A percentile compares a stretch with the other conserved stretches of the same genome.
These are phyloP conservation scores for Magallana ariakensis DNA, from an alignment of 1,140 invertebrate genomes.

Conservation along the genomic window DNA sequence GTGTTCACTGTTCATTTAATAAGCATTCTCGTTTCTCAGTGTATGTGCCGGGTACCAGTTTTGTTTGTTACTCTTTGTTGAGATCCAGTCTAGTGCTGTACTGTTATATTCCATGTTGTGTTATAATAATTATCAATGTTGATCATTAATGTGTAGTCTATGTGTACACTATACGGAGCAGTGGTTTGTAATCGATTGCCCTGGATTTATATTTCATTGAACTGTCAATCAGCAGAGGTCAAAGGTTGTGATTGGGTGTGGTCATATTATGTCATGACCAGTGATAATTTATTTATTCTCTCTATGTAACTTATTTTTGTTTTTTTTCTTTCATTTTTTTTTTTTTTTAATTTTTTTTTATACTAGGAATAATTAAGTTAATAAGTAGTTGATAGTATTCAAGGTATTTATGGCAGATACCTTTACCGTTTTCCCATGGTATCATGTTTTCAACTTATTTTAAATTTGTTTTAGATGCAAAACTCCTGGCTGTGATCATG, in stretches of 20 bases:
- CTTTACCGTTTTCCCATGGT: background rate
- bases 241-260: constrained; percentile 28
- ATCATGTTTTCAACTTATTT: no score
- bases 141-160: constrained; percentile 19
- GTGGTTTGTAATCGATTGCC: background rate
- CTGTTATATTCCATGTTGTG: constrained; percentile 31
- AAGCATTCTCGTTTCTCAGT: background rate
- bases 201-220: constrained; percentile 2
- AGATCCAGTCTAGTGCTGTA: constrained; percentile 30
- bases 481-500: no score
- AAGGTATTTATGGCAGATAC: background rate
- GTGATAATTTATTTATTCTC: constrained; percentile 25
- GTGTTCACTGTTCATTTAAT: no score
- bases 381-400: background rate
- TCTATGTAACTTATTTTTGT: background rate
- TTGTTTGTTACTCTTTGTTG: background rate
- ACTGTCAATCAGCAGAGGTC: background rate
- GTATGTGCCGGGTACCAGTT: background rate
- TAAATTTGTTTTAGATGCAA: no score
- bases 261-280: background rate
- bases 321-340: no score
- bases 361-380: background rate
- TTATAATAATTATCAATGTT: background rate
- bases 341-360: background rate
- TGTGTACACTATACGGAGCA: background rate